Conservation (phyloP, 2,797 vertebrate genomes). For the Zonotrichia albicollis region DNA sequence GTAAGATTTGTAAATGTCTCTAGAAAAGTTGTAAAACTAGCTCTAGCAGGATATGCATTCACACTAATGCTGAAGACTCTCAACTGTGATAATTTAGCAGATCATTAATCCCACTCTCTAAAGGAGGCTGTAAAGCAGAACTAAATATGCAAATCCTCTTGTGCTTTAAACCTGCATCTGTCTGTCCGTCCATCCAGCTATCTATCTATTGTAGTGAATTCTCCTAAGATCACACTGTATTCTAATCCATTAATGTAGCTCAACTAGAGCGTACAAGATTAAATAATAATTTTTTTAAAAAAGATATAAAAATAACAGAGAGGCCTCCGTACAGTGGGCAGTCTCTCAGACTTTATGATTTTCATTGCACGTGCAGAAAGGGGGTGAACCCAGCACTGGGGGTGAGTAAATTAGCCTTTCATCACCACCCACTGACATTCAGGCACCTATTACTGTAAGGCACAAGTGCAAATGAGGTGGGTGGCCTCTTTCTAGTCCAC, state of each 20-base stretch:
- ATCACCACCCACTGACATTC: conserved; percentile 41
- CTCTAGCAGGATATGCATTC: conserved; percentile 53
- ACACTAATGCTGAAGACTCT: conserved; percentile 59
- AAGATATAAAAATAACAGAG: not conserved
- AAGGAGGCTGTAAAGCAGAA: conserved; percentile 76
- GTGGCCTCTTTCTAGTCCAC: conserved; percentile 59
- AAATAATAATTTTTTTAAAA: not conserved
- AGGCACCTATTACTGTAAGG: conserved; percentile 37
- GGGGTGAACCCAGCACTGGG: not conserved
- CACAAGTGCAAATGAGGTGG: conserved; percentile 49
- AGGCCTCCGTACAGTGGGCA: not conserved
- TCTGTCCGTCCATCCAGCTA: conserved; percentile 65
- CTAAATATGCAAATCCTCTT: conserved; percentile 76
- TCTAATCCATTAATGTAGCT: conserved; percentile 68
- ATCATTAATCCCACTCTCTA: conserved; percentile 77
- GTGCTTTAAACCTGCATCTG: conserved; percentile 74
- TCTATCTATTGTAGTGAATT: conserved; percentile 64
- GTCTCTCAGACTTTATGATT: not conserved
- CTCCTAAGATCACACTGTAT: conserved; percentile 37
- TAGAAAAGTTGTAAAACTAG: conserved; percentile 55
- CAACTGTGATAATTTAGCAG: conserved; percentile 76
- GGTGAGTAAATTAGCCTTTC: conserved; percentile 41
- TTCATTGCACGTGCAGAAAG: not conserved
- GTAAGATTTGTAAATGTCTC: conserved; percentile 51
- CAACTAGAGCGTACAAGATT: conserved; percentile 59